phyloP scores from a whole-genome alignment of 2,888 invertebrate genomes.

The Macrosoma leucophasiata region DNA sequence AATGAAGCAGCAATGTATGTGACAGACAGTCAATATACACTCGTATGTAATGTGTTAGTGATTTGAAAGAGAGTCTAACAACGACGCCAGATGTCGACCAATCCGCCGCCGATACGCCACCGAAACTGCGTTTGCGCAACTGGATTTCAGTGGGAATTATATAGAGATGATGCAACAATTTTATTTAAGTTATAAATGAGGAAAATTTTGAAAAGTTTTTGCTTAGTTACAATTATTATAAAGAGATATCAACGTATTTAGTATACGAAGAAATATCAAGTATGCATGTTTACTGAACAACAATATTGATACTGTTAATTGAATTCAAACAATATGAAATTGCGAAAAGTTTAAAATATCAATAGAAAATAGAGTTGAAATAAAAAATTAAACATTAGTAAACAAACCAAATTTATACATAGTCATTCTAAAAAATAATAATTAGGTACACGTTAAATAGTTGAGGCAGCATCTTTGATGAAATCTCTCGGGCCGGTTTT shows the following conservation, averaged over 20 bases:
- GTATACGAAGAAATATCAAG: constrained; percentile 7
- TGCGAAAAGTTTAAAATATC: too few relatives aligned
- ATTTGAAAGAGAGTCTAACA: constrained; percentile 15
- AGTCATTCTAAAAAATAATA: too few relatives aligned
- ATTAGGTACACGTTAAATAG: too few relatives aligned
- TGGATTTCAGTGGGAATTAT: constrained; percentile 20
- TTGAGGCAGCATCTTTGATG: too few relatives aligned
- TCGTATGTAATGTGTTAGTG: constrained; percentile 5
- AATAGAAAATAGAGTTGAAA: too few relatives aligned
- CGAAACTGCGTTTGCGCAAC: constrained; percentile 42
- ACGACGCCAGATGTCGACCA: constrained; percentile 44
- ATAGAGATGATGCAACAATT: constrained; percentile 29
- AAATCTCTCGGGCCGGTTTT: too few relatives aligned
- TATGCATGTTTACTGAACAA: too few relatives aligned
- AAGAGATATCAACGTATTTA: constrained; percentile 1
- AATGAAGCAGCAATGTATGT: constrained; percentile 3
- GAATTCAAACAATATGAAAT: too few relatives aligned
- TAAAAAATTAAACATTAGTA: too few relatives aligned
- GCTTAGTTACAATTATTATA: constrained; percentile 4
- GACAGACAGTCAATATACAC: constrained; percentile 2
- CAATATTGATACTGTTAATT: too few relatives aligned
- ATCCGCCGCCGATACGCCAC: constrained; percentile 38
- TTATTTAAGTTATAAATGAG: constrained; percentile 12
- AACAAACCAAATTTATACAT: too few relatives aligned
- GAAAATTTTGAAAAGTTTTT: background rate